A percentile compares a stretch with the other conserved stretches of the same genome.
These are phyloP conservation scores for Arctopsyche grandis DNA, from an alignment of 1,140 invertebrate genomes.

Conservation along the genomic window DNA sequence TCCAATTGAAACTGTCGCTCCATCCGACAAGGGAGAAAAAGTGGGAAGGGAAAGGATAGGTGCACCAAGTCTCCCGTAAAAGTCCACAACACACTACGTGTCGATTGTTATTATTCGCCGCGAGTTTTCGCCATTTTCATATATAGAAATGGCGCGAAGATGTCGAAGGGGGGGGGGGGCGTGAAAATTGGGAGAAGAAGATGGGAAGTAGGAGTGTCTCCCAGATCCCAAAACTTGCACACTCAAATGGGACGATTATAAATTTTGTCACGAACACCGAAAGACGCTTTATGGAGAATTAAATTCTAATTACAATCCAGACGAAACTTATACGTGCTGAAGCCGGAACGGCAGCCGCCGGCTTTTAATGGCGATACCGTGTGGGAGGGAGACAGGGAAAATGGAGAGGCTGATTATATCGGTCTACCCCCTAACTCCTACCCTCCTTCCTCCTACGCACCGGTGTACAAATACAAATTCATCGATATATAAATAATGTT, in stretches of 20 bases:
- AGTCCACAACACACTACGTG: neutral
- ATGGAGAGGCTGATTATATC: constrained; percentile 25
- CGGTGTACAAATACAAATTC: neutral
- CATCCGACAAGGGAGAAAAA: neutral
- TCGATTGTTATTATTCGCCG: constrained; percentile 3
- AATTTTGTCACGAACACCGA: constrained; percentile 55
- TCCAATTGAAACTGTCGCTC: neutral
- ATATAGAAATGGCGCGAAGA: neutral
- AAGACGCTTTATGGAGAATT: constrained; percentile 55
- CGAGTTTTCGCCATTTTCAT: neutral
- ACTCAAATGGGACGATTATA: constrained; percentile 52
- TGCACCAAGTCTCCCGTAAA: too few relatives aligned
- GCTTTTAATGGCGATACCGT: constrained; percentile 43
- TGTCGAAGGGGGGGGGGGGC: neutral
- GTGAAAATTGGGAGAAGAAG: neutral
- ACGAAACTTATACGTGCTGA: constrained; percentile 50
- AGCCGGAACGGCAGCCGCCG: constrained; percentile 40
- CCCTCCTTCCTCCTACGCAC: neutral
- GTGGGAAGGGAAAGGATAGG: too few relatives aligned
- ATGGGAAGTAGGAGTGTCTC: neutral
- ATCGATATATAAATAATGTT: neutral
- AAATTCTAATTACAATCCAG: constrained; percentile 55
- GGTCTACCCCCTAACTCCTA: neutral
- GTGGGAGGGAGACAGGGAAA: neutral
- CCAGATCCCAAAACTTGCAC: constrained; percentile 41